Conservation (phyloP, 2,888 invertebrate species). For the Parnassius smintheus region DNA sequence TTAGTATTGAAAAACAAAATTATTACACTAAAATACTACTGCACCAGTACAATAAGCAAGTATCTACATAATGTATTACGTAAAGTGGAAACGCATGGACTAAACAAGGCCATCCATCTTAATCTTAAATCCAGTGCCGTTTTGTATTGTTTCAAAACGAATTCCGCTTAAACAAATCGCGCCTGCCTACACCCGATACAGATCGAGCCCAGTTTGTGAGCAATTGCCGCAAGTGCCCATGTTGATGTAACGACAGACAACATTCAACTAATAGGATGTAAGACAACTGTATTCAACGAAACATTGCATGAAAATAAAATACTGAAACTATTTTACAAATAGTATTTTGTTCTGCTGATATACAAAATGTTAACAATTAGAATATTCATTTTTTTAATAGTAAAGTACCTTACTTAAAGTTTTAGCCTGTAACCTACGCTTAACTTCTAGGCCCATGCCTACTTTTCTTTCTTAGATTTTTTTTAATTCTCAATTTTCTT, state of each 20-base stretch:
- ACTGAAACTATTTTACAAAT: too few species aligned
- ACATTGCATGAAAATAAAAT: constrained; percentile 20
- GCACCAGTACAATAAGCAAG: not conserved
- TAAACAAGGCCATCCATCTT: constrained; percentile 18
- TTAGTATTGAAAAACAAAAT: too few species aligned
- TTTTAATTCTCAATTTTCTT: too few species aligned
- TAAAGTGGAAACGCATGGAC: constrained; percentile 12
- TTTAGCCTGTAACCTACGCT: too few species aligned
- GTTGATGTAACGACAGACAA: constrained; percentile 39
- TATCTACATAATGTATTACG: not conserved
- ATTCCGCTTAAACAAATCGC: constrained; percentile 29
- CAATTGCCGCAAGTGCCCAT: constrained; percentile 34
- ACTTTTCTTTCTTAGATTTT: too few species aligned
- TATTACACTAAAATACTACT: not conserved
- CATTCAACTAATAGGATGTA: constrained; percentile 35
- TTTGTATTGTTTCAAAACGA: constrained; percentile 28
- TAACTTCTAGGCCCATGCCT: too few species aligned
- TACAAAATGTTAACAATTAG: too few species aligned
- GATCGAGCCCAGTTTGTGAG: constrained; percentile 9
- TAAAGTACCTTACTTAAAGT: too few species aligned
- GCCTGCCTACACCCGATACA: constrained; percentile 31
- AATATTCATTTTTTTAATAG: too few species aligned
- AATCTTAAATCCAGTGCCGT: constrained; percentile 21
- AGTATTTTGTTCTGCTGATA: too few species aligned
- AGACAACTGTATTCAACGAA: constrained; percentile 31